These are phyloP conservation scores for Hirtodrosophila alboralis DNA, from an alignment of 2,888 invertebrate genomes.

Conservation along the genomic window DNA sequence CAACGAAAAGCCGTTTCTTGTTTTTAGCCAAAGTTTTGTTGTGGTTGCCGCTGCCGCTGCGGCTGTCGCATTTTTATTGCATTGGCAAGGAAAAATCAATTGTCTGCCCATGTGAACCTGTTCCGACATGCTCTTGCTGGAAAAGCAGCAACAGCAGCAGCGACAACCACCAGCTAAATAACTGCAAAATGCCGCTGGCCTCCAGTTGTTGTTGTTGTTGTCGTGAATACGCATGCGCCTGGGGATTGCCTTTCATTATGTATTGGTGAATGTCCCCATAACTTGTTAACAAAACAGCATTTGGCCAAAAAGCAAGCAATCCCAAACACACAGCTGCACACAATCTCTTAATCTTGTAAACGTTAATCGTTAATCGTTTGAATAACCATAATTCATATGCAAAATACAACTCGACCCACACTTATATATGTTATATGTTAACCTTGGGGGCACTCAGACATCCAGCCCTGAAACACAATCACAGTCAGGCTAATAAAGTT, in stretches of 20 bases:
- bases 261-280: conserved; percentile 57
- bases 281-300: conserved; percentile 27
- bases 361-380: conserved; percentile 35
- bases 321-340: conserved; percentile 22
- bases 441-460: conserved; percentile 51
- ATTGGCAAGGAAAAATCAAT: conserved; percentile 71
- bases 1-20: conserved; percentile 68
- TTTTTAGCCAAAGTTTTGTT: conserved; percentile 62
- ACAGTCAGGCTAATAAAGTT: conserved; percentile 3
- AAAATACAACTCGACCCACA: conserved; percentile 41
- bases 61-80: conserved; percentile 46
- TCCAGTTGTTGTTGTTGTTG: conserved; percentile 6
- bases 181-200: conserved; percentile 70
- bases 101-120: conserved; percentile 67
- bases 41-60: conserved; percentile 39
- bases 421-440: conserved; percentile 33
- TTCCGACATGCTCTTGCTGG: conserved; percentile 40
- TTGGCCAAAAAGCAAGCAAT: conserved; percentile 6
- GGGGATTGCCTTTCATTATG: conserved; percentile 52
- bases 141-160: conserved; percentile 48
- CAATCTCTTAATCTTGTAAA: conserved; percentile 44
- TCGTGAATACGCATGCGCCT: conserved; percentile 52
- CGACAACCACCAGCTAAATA: conserved; percentile 45
- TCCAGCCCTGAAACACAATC: conserved; percentile 7
- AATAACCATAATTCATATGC: conserved; percentile 55